Conservation (phyloP, 2,888 invertebrate species). For the Dasypogon diadema region DNA sequence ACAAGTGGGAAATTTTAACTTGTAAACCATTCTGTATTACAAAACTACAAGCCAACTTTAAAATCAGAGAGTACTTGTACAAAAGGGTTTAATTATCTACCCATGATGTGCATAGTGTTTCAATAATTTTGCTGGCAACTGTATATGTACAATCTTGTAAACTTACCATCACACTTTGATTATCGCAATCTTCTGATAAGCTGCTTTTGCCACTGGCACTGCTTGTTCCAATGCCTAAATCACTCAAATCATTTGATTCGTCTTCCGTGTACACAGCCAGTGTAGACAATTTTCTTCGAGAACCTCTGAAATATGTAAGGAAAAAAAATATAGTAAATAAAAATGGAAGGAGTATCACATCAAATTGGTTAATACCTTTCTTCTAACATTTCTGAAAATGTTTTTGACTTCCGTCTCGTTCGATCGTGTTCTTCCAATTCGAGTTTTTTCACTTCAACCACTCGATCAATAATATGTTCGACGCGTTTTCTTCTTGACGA, state of each 20-base stretch:
- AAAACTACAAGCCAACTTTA: no score
- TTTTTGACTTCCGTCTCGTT: conserved; percentile 84
- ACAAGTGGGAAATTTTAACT: no score
- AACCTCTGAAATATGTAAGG: conserved; percentile 69
- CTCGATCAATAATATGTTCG: conserved; percentile 89
- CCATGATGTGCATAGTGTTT: no score
- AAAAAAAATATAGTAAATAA: no score
- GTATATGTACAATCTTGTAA: no score
- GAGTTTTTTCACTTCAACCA: conserved; percentile 88
- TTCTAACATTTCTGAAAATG: conserved; percentile 94
- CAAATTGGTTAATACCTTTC: conserved; percentile 75
- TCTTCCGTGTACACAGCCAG: conserved; percentile 83
- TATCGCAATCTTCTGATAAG: conserved; percentile 75
- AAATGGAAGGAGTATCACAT: no score
- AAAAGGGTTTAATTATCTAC: no score
- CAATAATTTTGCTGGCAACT: no score
- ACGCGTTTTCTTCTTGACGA: conserved; percentile 91
- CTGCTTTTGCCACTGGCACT: conserved; percentile 73
- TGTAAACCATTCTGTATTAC: no score
- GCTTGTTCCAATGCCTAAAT: conserved; percentile 81
- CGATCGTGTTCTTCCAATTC: conserved; percentile 83
- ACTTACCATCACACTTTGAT: conserved; percentile 74
- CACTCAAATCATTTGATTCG: conserved; percentile 86
- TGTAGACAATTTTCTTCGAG: conserved; percentile 73
- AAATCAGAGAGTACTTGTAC: no score